phyloP scores from a whole-genome alignment of 2,113 vertebrate species.

The Psittacus erithacus region DNA sequence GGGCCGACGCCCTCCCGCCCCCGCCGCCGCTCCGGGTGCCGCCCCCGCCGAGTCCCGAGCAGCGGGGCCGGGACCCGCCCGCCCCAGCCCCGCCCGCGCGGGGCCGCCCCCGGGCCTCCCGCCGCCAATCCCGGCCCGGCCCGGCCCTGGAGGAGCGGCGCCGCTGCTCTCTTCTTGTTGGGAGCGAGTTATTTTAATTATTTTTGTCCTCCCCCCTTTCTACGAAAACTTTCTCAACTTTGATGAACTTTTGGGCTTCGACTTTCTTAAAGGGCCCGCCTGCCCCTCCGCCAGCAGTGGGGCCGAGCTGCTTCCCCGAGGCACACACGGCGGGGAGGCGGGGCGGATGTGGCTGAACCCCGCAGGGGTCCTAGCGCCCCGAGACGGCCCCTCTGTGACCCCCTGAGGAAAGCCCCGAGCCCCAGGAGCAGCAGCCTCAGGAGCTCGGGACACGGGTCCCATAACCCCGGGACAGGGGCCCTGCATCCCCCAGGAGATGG shows the following conservation, averaged over 20 bases:
- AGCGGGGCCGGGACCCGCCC: constrained; percentile 39
- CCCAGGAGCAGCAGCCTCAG: not conserved
- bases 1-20: too few relatives aligned
- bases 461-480: rapidly evolving
- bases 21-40: constrained; percentile 34
- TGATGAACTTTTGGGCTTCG: constrained; percentile 60
- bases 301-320: not conserved
- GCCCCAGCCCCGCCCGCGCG: constrained; percentile 1
- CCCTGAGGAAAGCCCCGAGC: not conserved
- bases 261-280: constrained; percentile 75
- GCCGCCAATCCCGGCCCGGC: constrained; percentile 67
- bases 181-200: not conserved
- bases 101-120: constrained; percentile 50
- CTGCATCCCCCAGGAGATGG: not conserved
- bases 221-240: constrained; percentile 73
- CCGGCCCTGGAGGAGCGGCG: not conserved
- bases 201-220: not conserved
- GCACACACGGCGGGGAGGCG: not conserved
- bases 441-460: not conserved
- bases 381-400: not conserved
- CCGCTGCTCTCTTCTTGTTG: not conserved
- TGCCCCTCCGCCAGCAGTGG: not conserved
- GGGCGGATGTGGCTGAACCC: not conserved
- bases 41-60: not conserved
- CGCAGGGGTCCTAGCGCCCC: not conserved